Evolutionary conservation across 2,888 invertebrate species (phyloP).

Genomic region (Eilema caniola): DNA sequence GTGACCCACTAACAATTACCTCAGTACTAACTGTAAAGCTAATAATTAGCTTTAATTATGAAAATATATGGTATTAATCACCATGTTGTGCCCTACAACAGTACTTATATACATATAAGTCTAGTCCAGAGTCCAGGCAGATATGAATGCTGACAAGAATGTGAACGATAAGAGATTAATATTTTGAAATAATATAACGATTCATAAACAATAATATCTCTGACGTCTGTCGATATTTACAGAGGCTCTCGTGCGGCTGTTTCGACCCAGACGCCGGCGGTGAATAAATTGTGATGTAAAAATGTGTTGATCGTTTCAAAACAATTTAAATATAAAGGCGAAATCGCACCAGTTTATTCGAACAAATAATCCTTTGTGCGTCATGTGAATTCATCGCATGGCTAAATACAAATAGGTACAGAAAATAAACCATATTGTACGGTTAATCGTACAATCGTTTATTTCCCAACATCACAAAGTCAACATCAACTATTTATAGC

Average conservation of each 20-base stretch:
- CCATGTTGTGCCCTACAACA: background rate
- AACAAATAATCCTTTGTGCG: background rate
- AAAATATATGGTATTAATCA: background rate
- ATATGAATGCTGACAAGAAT: background rate
- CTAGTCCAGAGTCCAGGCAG: background rate
- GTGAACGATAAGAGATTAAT: background rate
- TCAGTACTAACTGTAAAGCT: too few species aligned
- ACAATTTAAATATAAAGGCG: background rate
- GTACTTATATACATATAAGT: background rate
- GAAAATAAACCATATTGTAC: too few species aligned
- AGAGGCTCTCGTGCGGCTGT: background rate
- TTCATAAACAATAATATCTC: background rate
- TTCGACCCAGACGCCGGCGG: background rate
- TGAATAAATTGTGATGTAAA: background rate
- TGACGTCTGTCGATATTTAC: background rate
- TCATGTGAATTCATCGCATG: background rate
- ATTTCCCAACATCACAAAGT: too few species aligned
- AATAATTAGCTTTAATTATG: too few species aligned
- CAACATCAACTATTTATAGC: background rate
- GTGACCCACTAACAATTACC: too few species aligned
- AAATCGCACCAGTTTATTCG: background rate
- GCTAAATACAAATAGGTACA: background rate
- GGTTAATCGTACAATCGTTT: too few species aligned
- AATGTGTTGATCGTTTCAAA: background rate
- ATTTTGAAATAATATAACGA: background rate